Conservation (phyloP, 92 coral and sea anemone genomes). For the Actinernus sp. region DNA sequence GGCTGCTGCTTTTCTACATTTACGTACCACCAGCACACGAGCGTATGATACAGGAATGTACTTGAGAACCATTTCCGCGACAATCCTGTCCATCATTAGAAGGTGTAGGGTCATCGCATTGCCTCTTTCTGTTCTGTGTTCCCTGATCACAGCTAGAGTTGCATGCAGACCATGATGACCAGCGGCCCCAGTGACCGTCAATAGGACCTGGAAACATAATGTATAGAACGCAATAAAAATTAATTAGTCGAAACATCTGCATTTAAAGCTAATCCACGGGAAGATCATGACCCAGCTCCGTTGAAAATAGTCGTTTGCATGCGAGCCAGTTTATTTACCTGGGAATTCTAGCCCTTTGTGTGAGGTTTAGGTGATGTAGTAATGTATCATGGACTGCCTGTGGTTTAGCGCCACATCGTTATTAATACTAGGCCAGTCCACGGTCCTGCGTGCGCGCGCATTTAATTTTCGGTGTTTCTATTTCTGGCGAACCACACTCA, state of each 20-base stretch:
- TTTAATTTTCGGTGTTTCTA: no score
- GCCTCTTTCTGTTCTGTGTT: constrained; percentile 56
- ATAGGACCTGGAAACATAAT: constrained; percentile 51
- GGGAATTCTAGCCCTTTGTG: neutral
- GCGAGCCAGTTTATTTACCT: neutral
- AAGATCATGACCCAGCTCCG: neutral
- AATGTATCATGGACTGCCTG: no score
- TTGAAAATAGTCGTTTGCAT: neutral
- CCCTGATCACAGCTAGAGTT: constrained; percentile 57
- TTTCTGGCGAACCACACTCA: no score
- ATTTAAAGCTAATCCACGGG: no score
- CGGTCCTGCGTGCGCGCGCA: no score
- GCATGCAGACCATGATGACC: constrained; percentile 81
- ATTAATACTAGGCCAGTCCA: no score
- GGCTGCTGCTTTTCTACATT: no score
- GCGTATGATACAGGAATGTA: constrained; percentile 46
- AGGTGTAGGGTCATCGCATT: constrained; percentile 79
- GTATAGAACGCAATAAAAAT: neutral
- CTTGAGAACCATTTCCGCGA: constrained; percentile 19
- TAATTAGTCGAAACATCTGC: no score
- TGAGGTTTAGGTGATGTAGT: no score
- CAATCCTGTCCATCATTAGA: constrained; percentile 62
- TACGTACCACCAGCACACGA: no score
- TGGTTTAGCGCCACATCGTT: no score
- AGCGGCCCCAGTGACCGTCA: constrained; percentile 92